Evolutionary conservation across 1,140 invertebrate species (phyloP).

Genomic region (Drosophila oshimai): DNA sequence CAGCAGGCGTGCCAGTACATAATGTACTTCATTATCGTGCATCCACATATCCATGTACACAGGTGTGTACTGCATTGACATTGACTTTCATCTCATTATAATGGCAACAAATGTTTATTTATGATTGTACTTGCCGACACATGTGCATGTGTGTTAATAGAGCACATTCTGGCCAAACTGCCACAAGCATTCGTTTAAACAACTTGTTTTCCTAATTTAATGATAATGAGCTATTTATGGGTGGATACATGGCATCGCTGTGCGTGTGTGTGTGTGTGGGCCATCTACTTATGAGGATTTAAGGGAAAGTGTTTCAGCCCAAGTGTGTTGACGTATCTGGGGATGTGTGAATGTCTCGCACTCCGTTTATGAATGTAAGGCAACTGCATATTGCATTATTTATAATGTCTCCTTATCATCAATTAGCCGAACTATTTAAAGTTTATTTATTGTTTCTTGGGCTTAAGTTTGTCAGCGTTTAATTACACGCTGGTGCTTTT

Average conservation of each 20-base stretch:
- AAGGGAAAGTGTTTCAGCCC: constrained; percentile 60
- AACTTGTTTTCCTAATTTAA: constrained; percentile 76
- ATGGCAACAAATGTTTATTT: constrained; percentile 67
- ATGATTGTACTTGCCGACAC: constrained; percentile 46
- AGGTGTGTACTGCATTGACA: constrained; percentile 56
- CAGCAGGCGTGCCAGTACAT: constrained; percentile 18
- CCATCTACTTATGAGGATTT: constrained; percentile 12
- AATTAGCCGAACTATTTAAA: neutral
- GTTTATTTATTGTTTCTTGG: neutral
- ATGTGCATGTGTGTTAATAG: constrained; percentile 26
- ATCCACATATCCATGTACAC: constrained; percentile 23
- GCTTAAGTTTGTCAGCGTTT: neutral
- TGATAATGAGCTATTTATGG: constrained; percentile 79
- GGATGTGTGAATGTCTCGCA: neutral
- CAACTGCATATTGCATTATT: constrained; percentile 25
- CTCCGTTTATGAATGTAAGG: constrained; percentile 13
- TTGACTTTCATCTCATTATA: constrained; percentile 79
- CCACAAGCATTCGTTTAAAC: constrained; percentile 60
- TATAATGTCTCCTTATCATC: constrained; percentile 1
- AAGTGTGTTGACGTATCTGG: neutral
- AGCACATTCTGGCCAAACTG: constrained; percentile 45
- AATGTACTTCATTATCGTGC: constrained; percentile 22
- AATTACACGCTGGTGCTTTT: neutral
- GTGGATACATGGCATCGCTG: constrained; percentile 38
- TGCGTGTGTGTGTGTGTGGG: constrained; percentile 19